These are phyloP conservation scores for Elephas maximus DNA, from an alignment of 2,113 vertebrate species.

Conservation along the genomic window DNA sequence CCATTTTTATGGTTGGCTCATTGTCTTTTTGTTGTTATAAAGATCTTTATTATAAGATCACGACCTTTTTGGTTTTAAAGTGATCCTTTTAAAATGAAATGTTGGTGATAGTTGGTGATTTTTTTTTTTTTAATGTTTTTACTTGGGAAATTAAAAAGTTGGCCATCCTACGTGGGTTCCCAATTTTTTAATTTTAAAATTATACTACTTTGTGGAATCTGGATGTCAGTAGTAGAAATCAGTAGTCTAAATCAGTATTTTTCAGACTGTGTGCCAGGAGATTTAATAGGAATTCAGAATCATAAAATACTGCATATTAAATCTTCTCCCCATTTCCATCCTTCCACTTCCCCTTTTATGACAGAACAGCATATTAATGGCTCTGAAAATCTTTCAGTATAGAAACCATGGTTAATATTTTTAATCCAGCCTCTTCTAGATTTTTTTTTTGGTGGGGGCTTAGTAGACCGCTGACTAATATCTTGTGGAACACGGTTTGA, in stretches of 20 bases:
- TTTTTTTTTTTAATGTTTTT: not conserved
- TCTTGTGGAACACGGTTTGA: constrained; percentile 7
- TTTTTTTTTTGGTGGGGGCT: not conserved
- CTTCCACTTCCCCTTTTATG: not conserved
- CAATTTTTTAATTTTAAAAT: constrained; percentile 48
- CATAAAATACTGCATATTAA: not conserved
- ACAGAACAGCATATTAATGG: not conserved
- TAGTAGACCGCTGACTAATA: not conserved
- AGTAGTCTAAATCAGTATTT: constrained; percentile 19
- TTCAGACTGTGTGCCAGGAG: not conserved
- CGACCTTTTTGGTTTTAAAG: not conserved
- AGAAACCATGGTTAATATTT: not conserved
- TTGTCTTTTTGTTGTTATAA: too few species aligned
- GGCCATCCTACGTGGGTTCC: not conserved
- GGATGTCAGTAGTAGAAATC: not conserved
- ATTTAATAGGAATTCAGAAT: not conserved
- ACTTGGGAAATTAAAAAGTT: constrained; percentile 26
- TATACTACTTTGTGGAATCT: constrained; percentile 31
- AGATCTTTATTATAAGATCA: too few species aligned
- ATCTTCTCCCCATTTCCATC: not conserved
- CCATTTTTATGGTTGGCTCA: too few species aligned
- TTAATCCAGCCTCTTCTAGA: not conserved
- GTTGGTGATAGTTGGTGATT: not conserved
- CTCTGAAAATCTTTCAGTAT: constrained; percentile 31
- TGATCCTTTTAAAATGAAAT: constrained; percentile 32